phyloP scores from a whole-genome alignment of 2,797 vertebrate genomes.

The Catostomus latipinnis region DNA sequence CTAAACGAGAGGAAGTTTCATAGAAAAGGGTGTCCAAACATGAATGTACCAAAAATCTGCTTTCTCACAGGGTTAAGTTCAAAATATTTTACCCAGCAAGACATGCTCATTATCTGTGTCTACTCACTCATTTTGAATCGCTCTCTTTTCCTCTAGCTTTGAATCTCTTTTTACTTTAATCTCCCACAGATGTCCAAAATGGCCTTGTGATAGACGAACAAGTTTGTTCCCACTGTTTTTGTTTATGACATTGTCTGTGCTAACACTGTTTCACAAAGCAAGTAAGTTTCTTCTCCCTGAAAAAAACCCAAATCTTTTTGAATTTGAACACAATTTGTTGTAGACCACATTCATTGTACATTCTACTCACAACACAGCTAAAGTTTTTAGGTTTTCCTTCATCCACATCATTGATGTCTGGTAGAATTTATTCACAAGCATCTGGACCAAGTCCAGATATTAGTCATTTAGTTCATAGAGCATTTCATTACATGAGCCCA shows the following conservation, averaged over 20 bases:
- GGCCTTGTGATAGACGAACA: not conserved
- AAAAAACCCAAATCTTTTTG: constrained; percentile 12
- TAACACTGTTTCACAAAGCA: constrained; percentile 29
- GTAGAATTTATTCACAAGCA: constrained; percentile 8
- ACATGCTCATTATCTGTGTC: constrained; percentile 23
- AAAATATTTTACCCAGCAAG: constrained; percentile 2
- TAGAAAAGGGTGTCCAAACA: constrained; percentile 19
- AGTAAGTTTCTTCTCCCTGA: constrained; percentile 34
- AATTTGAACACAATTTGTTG: not conserved
- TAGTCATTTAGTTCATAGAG: constrained; percentile 18
- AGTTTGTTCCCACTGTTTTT: constrained; percentile 7
- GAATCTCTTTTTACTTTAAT: constrained; percentile 21
- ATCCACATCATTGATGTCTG: constrained; percentile 7
- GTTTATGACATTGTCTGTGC: constrained; percentile 27
- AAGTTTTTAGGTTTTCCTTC: constrained; percentile 27
- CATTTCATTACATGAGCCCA: constrained; percentile 7
- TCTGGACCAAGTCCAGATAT: constrained; percentile 21
- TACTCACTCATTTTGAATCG: not conserved
- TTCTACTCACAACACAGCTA: constrained; percentile 9
- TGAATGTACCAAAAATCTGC: constrained; percentile 11
- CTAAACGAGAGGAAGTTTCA: constrained; percentile 29
- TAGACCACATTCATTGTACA: constrained; percentile 4
- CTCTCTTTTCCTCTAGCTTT: not conserved
- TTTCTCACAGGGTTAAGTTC: constrained; percentile 9
- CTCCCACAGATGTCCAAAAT: constrained; percentile 38